These are phyloP conservation scores for Pterostichus niger DNA, from an alignment of 2,888 invertebrate genomes.

Conservation along the genomic window DNA sequence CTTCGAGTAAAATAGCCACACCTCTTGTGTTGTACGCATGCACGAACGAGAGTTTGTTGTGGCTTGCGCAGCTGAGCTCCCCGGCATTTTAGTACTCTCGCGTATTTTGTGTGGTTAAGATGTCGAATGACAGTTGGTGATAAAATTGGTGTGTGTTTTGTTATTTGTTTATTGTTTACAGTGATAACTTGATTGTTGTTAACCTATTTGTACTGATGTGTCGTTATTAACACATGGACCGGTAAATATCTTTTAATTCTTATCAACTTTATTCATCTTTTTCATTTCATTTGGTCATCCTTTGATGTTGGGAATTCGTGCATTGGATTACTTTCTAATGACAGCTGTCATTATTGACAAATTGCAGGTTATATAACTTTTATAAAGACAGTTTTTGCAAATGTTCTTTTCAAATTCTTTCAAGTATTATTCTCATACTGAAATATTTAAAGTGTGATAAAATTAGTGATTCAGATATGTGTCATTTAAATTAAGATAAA, in stretches of 20 bases:
- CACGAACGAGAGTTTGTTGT: neutral
- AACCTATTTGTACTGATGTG: conserved; percentile 30
- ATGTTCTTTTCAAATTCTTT: too few species aligned
- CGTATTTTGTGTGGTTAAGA: conserved; percentile 10
- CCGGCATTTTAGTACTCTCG: conserved; percentile 15
- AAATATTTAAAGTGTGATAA: too few species aligned
- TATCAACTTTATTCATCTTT: conserved; percentile 21
- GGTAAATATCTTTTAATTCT: conserved; percentile 37
- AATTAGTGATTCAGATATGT: too few species aligned
- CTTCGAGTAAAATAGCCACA: conserved; percentile 4
- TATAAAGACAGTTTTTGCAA: neutral
- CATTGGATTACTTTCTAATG: neutral
- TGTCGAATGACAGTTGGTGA: conserved; percentile 14
- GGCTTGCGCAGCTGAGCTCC: conserved; percentile 9
- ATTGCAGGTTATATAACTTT: neutral
- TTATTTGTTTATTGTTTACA: conserved; percentile 16
- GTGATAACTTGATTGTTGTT: conserved; percentile 27
- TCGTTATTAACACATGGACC: conserved; percentile 41
- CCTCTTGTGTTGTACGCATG: neutral
- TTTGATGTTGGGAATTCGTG: conserved; percentile 53
- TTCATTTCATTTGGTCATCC: conserved; percentile 25
- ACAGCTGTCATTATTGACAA: conserved; percentile 23
- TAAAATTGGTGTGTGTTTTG: conserved; percentile 25
- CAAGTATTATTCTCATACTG: neutral
- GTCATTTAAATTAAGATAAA: too few species aligned